phyloP scores from a whole-genome alignment of 2,113 vertebrate species.

The Antechinus flavipes region DNA sequence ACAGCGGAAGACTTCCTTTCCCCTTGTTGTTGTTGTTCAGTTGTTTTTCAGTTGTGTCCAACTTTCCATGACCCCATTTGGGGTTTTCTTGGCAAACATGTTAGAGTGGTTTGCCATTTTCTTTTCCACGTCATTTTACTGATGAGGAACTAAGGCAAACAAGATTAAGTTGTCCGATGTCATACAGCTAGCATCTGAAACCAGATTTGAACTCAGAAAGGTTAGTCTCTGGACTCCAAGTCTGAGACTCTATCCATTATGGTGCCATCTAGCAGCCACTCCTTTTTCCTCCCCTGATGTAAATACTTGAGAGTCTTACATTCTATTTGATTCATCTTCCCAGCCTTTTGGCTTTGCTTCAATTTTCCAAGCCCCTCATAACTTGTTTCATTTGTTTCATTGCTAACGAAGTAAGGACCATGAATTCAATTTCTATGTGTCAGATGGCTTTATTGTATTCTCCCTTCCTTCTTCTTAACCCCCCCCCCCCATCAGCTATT shows the following conservation, averaged over 20 bases:
- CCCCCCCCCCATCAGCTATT: background rate
- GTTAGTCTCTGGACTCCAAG: background rate
- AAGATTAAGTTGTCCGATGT: background rate
- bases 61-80: background rate
- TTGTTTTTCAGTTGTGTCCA: background rate
- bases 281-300: slow-evolving; percentile 27
- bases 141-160: background rate
- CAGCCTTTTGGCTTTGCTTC: background rate
- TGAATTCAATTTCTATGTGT: background rate
- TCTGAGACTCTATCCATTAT: background rate
- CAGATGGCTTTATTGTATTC: slow-evolving; percentile 18
- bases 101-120: background rate
- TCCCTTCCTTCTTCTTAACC: background rate
- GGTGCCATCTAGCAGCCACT: background rate
- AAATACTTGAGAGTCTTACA: slow-evolving; percentile 10
- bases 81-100: background rate
- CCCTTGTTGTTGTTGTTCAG: background rate
- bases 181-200: background rate
- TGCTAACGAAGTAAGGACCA: slow-evolving; percentile 2
- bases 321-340: slow-evolving; percentile 25
- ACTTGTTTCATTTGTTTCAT: background rate
- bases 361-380: background rate
- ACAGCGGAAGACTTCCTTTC: background rate
- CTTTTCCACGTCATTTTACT: too few species aligned
- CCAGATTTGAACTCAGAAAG: background rate